Evolutionary conservation across 2,113 vertebrate species (phyloP).

Genomic region (Prietella phreatophila): DNA sequence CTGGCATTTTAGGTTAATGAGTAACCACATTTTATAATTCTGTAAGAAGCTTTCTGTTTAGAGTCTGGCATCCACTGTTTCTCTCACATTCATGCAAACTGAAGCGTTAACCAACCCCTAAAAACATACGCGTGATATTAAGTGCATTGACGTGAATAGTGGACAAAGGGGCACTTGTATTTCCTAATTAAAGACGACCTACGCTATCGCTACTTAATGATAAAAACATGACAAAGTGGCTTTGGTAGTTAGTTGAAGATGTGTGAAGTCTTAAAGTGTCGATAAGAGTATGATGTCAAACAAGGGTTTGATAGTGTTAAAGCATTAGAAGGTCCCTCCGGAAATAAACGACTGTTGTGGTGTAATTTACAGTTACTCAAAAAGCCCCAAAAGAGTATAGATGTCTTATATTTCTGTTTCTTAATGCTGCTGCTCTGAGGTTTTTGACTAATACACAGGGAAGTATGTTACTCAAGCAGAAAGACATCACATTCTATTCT

Average conservation of each 20-base stretch:
- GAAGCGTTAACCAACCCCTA: constrained; percentile 11
- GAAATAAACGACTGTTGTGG: background rate
- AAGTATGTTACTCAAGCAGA: constrained; percentile 19
- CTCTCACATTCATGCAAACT: constrained; percentile 37
- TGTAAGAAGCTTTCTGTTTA: background rate
- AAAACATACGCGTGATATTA: background rate
- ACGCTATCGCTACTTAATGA: background rate
- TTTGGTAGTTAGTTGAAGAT: background rate
- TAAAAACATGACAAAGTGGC: background rate
- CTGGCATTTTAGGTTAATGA: constrained; percentile 12
- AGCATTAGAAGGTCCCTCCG: background rate
- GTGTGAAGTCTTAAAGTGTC: background rate
- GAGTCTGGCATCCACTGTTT: background rate
- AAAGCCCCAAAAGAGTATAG: background rate
- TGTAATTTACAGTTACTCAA: background rate
- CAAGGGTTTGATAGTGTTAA: background rate
- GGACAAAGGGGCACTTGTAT: background rate
- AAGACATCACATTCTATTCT: constrained; percentile 20
- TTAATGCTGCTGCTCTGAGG: background rate
- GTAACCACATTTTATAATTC: background rate
- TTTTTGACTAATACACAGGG: constrained; percentile 27
- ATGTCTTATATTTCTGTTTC: constrained; percentile 15
- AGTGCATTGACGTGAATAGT: background rate
- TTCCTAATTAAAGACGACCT: background rate
- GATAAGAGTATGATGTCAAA: no score